A percentile compares a stretch with the other conserved stretches of the same genome.
phyloP scores from a whole-genome alignment of 2,888 invertebrate genomes.

The Nebria brevicollis region DNA sequence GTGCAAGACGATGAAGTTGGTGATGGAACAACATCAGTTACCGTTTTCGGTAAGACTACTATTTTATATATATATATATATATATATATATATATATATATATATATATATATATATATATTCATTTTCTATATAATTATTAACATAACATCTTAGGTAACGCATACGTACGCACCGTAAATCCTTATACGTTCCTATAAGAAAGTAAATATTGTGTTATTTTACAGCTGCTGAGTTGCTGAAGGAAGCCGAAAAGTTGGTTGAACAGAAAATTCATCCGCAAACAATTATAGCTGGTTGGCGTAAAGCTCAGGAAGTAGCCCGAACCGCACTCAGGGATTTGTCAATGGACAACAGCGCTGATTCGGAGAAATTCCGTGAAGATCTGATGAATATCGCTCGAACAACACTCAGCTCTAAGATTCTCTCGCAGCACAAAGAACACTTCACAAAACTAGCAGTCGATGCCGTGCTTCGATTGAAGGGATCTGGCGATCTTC shows the following conservation, averaged over 20 bases:
- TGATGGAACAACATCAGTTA: conserved; percentile 99
- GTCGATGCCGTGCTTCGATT: conserved; percentile 95
- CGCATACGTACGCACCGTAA: too few species aligned
- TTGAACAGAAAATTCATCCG: conserved; percentile 95
- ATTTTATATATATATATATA: conserved; percentile 16
- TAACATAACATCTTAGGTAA: not conserved
- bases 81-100: conserved; percentile 27
- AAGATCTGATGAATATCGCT: conserved; percentile 95
- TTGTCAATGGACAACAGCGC: conserved; percentile 85
- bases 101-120: conserved; percentile 25
- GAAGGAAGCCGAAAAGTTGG: conserved; percentile 92
- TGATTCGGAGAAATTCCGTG: conserved; percentile 79
- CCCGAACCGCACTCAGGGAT: conserved; percentile 81
- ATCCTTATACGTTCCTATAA: too few species aligned
- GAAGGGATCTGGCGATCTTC: conserved; percentile 94
- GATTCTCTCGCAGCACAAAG: conserved; percentile 96
- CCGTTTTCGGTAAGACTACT: conserved; percentile 76
- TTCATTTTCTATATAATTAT: not conserved
- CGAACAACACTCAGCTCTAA: conserved; percentile 98
- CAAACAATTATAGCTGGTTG: conserved; percentile 98
- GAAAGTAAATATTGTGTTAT: conserved; percentile 8
- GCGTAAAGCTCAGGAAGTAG: conserved; percentile 87
- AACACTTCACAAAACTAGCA: conserved; percentile 93
- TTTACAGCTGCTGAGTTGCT: conserved; percentile 86
- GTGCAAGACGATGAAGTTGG: conserved; percentile 99